Base-by-base conservation (phyloP, 2,888 invertebrate species). In the Hedya salicella region DNA sequence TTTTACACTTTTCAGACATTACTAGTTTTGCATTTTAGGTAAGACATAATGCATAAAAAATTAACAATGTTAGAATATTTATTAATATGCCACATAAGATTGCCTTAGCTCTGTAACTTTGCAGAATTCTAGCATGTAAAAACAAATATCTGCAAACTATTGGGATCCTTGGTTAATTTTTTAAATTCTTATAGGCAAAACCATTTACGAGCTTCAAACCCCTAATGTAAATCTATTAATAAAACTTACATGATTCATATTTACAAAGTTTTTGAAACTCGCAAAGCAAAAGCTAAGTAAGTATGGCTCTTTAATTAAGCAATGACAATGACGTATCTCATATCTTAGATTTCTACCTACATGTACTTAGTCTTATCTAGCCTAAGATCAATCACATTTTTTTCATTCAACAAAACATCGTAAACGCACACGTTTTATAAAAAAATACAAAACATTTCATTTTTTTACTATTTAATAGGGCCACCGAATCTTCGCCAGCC, bases 371-470 rank as follows among this genome's bases (percentile, higher is more conserved):
- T 82, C 78, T 82, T 86, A 86, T 82, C 85, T 87, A 87, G 76
- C 77, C 87, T 90, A 89, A 85, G 81, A 81, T 88, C 85, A 83
- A 89, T 91, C 89, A 88, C 88, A 89, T 83, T 86, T 87, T 80
- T 81, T 83, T 82, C 80, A 81, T 85, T 81, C 79, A 89, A 90
- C 89, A 88, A 82, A 89, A 86, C 80, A 80, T 80, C 76, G 78
- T 82, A 78, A 82, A 82, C 83, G 79, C 79, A 85, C 86, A 86
- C 86, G 82, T 85, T 86, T 86, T 88, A 90, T 85, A 90, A 90
- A 66, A 91, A 89, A 84, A 87, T 90, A 90, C 86, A 89, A 90
- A 90, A 89, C 83, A 84, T 87, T 85, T 86, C 79, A 82, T 85
- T 84, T 87, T 85, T 86, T 88, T 85, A 86, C 87, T 88, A 89